phyloP scores from a whole-genome alignment of 1,140 invertebrate genomes.

The Caligus rogercresseyi region DNA sequence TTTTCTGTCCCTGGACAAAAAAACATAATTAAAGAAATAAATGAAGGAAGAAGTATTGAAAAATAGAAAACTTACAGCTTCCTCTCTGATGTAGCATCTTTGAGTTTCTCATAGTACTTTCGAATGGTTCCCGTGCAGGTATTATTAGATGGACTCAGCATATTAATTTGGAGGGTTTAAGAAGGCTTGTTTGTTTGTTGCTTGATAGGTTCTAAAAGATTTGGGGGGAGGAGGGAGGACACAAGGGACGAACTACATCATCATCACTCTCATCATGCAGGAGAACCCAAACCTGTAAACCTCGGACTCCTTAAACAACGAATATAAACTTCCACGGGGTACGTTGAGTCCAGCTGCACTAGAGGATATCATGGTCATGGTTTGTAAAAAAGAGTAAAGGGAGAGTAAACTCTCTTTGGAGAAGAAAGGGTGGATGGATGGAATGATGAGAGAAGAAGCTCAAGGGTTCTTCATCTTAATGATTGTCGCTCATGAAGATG shows the following conservation, averaged over 20 bases:
- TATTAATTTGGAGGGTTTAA: not conserved
- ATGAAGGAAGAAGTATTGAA: too few species aligned
- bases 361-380: conserved; percentile 9
- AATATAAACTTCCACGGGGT: conserved; percentile 3
- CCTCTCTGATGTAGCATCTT: conserved; percentile 10
- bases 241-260: too few species aligned
- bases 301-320: not conserved
- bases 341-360: conserved; percentile 7
- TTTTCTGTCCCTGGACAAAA: too few species aligned
- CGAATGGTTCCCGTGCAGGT: conserved; percentile 10
- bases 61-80: conserved; percentile 11
- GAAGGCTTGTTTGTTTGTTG: too few species aligned
- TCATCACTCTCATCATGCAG: not conserved
- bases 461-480: too few species aligned
- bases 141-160: conserved; percentile 13
- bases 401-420: not conserved
- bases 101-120: conserved; percentile 16
- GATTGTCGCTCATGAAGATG: too few species aligned
- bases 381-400: too few species aligned
- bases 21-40: too few species aligned
- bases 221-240: too few species aligned
- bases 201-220: not conserved
- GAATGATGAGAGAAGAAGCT: too few species aligned
- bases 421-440: not conserved
- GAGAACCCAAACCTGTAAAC: not conserved